Percentiles rank a stretch among this genome's conserved stretches.
Conservation (phyloP, 1,140 invertebrate genomes). For the Drosophila kurseongensis region DNA sequence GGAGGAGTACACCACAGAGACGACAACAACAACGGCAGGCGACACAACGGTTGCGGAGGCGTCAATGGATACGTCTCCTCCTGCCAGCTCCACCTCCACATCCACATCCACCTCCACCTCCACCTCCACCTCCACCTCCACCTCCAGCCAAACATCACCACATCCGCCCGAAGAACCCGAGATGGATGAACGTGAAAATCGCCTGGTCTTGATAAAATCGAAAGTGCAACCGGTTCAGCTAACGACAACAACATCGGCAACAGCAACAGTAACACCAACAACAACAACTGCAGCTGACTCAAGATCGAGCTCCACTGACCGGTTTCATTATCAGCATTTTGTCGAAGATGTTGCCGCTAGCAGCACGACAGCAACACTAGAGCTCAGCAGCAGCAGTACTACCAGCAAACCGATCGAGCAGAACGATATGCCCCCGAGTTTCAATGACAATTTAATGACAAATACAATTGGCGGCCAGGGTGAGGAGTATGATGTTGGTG, state of each 20-base stretch:
- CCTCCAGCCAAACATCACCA: conserved; percentile 9
- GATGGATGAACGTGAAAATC: conserved; percentile 51
- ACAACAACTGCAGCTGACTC: conserved; percentile 23
- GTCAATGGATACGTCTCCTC: conserved; percentile 23
- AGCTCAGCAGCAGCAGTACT: conserved; percentile 7
- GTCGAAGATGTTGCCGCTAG: conserved; percentile 35
- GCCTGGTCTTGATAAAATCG: conserved; percentile 75
- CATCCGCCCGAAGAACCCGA: conserved; percentile 35
- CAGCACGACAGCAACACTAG: conserved; percentile 5
- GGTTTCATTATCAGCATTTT: conserved; percentile 80
- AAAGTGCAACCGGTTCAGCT: conserved; percentile 84
- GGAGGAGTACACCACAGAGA: conserved; percentile 22
- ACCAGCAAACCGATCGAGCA: conserved; percentile 10
- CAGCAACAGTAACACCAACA: conserved; percentile 18
- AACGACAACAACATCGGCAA: conserved; percentile 40
- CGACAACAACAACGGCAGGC: conserved; percentile 3
- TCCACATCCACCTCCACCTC: no score
- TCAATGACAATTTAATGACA: conserved; percentile 75
- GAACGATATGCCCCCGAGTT: conserved; percentile 33
- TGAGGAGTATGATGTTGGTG: conserved; percentile 16
- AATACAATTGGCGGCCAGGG: conserved; percentile 59
- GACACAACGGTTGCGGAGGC: conserved; percentile 35
- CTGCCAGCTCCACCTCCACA: background rate
- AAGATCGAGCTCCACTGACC: conserved; percentile 60
- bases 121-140: conserved; percentile 13